Conservation (phyloP, 2,888 invertebrate species). For the Rhamphomyia laevipes region DNA sequence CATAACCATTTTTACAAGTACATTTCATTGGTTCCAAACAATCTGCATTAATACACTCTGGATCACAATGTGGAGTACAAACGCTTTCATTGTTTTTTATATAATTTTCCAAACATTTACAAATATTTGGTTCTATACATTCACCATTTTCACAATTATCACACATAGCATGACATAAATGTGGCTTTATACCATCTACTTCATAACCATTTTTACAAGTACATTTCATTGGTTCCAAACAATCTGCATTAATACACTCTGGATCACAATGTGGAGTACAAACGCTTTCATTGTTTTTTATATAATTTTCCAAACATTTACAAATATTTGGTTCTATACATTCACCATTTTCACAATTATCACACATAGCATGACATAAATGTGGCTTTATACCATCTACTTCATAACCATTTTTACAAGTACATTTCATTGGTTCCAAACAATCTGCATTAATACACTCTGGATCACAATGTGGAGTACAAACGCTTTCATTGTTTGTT, state of each 20-base stretch:
- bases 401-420: constrained; percentile 31
- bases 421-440: constrained; percentile 32
- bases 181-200: constrained; percentile 23
- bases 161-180: constrained; percentile 29
- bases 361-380: constrained; percentile 29
- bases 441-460: constrained; percentile 41
- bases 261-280: too few species aligned
- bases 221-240: constrained; percentile 35
- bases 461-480: too few species aligned
- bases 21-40: constrained; percentile 38
- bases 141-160: constrained; percentile 40
- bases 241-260: constrained; percentile 40
- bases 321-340: constrained; percentile 50
- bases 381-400: constrained; percentile 24
- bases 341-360: constrained; percentile 40
- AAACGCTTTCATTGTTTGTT: constrained; percentile 40
- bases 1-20: constrained; percentile 31
- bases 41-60: constrained; percentile 39
- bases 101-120: too few species aligned
- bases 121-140: constrained; percentile 48
- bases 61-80: too few species aligned
- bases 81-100: too few species aligned
- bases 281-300: too few species aligned
- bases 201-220: constrained; percentile 32
- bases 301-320: too few species aligned